Percentiles rank a stretch among this genome's conserved stretches.
These are phyloP conservation scores for Heterocephalus glaber DNA, from an alignment of 2,113 vertebrate species.

Conservation along the genomic window DNA sequence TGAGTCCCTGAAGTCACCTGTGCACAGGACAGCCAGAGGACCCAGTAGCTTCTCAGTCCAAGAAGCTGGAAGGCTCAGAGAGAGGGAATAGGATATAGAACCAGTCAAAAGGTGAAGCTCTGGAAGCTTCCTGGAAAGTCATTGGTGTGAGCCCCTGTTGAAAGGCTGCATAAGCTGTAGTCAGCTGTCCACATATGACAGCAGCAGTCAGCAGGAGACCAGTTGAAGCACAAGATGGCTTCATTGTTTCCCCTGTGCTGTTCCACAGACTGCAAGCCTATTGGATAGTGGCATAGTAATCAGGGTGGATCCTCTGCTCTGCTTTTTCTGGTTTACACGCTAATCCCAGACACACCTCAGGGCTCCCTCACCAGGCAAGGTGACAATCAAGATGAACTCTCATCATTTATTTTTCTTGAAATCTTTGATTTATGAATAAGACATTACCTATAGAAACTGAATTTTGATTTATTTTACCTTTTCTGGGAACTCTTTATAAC, in stretches of 20 bases:
- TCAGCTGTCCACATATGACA: not conserved
- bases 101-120: not conserved
- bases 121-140: not conserved
- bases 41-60: not conserved
- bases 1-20: not conserved
- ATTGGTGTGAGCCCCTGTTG: not conserved
- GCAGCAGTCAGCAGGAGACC: not conserved
- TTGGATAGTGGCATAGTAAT: no score
- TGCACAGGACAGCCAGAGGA: not conserved
- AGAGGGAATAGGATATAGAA: not conserved
- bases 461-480: not conserved
- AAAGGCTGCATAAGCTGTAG: not conserved
- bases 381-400: not conserved
- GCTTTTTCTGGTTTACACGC: not conserved
- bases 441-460: not conserved
- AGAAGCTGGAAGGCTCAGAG: not conserved
- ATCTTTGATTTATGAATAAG: not conserved
- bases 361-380: not conserved
- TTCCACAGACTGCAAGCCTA: not conserved
- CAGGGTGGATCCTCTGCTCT: not conserved
- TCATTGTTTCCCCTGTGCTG: not conserved
- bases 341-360: not conserved
- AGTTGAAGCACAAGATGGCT: accelerated
- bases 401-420: not conserved
- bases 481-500: not conserved